Conservation (phyloP, 2,888 invertebrate species). For the Drosophila histrio region DNA sequence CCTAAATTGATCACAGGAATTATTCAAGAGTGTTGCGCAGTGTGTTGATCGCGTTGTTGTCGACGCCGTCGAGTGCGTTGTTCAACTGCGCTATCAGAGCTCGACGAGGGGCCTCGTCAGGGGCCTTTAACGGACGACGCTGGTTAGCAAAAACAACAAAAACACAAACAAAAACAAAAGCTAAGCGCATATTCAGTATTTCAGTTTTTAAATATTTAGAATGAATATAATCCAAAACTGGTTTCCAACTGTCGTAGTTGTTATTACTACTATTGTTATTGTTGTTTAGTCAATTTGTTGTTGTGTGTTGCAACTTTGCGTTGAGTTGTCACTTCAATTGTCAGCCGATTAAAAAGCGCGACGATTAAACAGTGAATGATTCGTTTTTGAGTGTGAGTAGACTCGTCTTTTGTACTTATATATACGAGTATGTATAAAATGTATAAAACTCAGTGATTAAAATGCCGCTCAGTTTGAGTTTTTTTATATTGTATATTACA, state of each 20-base stretch:
- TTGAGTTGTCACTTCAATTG: constrained; percentile 3
- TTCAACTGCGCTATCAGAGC: constrained; percentile 41
- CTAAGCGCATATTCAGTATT: constrained; percentile 42
- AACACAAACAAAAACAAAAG: too few relatives aligned
- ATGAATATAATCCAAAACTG: constrained; percentile 37
- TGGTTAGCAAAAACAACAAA: constrained; percentile 40
- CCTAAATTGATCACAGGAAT: neutral
- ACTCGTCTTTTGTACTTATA: neutral
- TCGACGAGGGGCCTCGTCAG: neutral
- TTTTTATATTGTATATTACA: constrained; percentile 8
- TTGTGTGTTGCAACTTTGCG: neutral
- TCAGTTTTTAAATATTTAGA: constrained; percentile 20
- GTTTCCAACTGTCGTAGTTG: constrained; percentile 31
- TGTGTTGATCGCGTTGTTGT: constrained; percentile 35
- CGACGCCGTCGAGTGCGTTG: constrained; percentile 32
- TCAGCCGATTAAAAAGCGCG: constrained; percentile 1
- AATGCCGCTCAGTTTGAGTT: constrained; percentile 15
- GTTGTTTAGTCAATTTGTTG: neutral
- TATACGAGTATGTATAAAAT: neutral
- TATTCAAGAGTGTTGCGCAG: neutral
- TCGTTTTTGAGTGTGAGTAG: neutral
- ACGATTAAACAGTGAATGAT: constrained; percentile 4
- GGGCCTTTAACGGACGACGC: constrained; percentile 1
- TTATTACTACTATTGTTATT: neutral
- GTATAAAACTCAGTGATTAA: constrained; percentile 10